A percentile compares a stretch with the other conserved stretches of the same genome.
phyloP scores from a whole-genome alignment of 2,888 invertebrate species.

The Piscicola geometra region DNA sequence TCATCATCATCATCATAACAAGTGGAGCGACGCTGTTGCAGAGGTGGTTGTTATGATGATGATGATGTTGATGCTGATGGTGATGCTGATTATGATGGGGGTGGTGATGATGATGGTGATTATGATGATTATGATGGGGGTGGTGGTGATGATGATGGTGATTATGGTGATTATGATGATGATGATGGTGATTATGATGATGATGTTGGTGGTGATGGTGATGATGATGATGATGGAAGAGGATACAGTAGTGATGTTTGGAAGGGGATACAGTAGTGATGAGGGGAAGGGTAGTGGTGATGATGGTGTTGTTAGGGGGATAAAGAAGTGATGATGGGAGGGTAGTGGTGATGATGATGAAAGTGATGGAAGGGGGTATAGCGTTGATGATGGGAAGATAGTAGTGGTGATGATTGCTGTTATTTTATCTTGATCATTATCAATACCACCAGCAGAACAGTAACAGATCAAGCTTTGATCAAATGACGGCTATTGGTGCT shows the following conservation, averaged over 20 bases:
- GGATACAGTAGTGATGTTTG: too few relatives aligned
- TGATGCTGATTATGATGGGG: neutral
- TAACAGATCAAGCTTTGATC: too few relatives aligned
- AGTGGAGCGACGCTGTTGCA: neutral
- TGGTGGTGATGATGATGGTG: conserved; percentile 12
- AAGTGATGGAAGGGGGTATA: neutral
- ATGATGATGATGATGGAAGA: conserved; percentile 68
- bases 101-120: neutral
- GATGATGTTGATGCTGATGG: too few relatives aligned
- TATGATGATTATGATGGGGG: neutral
- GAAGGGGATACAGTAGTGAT: too few relatives aligned
- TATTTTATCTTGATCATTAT: neutral
- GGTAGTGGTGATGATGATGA: neutral
- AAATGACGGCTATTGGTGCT: neutral
- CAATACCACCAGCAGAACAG: too few relatives aligned
- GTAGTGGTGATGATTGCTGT: conserved; percentile 27
- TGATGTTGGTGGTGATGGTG: conserved; percentile 83
- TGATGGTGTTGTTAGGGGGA: conserved; percentile 24
- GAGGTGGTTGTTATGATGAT: neutral
- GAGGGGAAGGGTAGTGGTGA: neutral
- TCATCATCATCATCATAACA: neutral
- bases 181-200: conserved; percentile 32
- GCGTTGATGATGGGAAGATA: conserved; percentile 14
- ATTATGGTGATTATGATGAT: conserved; percentile 29
- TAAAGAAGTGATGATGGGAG: conserved; percentile 28